A percentile compares a stretch with the other conserved stretches of the same genome.
phyloP scores from a whole-genome alignment of 2,888 invertebrate species.

The Platycnemis pennipes region DNA sequence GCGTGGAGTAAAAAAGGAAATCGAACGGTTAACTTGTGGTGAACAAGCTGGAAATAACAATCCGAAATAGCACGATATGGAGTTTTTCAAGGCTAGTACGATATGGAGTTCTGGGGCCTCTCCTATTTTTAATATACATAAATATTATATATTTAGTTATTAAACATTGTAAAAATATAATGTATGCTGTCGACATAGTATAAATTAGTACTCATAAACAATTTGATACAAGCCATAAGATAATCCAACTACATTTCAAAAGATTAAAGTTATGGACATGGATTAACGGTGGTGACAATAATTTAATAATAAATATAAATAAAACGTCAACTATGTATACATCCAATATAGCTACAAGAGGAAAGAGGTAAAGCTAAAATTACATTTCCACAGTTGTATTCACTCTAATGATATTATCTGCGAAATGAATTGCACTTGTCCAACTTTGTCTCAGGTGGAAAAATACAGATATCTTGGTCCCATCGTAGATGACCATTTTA shows the following conservation, averaged over 20 bases:
- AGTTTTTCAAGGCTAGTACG: background rate
- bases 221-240: background rate
- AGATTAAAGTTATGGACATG: too few relatives aligned
- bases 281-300: too few relatives aligned
- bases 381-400: background rate
- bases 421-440: background rate
- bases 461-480: background rate
- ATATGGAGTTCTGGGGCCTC: background rate
- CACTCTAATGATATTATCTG: background rate
- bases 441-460: background rate
- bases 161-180: background rate
- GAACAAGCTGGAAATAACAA: too few relatives aligned
- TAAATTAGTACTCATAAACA: background rate
- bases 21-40: too few relatives aligned
- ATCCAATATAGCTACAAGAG: background rate
- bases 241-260: background rate
- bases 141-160: background rate
- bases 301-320: background rate
- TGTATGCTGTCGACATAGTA: background rate
- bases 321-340: background rate
- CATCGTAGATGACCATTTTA: background rate
- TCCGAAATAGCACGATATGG: background rate
- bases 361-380: background rate
- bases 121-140: background rate
- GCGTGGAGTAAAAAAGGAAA: too few relatives aligned